Evolutionary conservation across 2,113 vertebrate genomes (phyloP).

Genomic region (Ranitomeya imitator): DNA sequence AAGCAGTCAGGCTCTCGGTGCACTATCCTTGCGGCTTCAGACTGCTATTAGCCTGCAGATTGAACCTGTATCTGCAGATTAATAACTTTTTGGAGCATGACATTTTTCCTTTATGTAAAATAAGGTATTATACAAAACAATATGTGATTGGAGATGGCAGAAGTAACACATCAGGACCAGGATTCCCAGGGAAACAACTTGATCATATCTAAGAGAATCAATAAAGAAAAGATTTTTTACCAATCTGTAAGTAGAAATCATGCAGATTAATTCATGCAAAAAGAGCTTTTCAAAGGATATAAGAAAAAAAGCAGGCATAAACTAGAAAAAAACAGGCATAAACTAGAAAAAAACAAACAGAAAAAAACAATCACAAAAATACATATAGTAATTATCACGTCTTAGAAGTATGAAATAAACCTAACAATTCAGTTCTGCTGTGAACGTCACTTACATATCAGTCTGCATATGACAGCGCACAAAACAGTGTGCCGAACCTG

Average conservation of each 20-base stretch:
- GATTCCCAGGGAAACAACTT: neutral
- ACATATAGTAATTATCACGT: neutral
- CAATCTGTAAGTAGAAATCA: neutral
- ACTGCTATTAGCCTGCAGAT: too few species aligned
- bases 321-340: too few species aligned
- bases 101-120: neutral
- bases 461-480: neutral
- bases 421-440: neutral
- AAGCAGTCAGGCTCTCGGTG: too few species aligned
- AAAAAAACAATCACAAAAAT: too few species aligned
- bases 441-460: conserved; percentile 9
- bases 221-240: neutral
- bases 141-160: neutral
- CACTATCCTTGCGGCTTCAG: too few species aligned
- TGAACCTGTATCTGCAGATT: too few species aligned
- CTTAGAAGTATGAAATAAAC: neutral
- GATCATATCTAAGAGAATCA: neutral
- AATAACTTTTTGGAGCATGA: too few species aligned
- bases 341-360: too few species aligned
- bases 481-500: conserved; percentile 40
- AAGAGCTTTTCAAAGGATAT: neutral
- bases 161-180: neutral
- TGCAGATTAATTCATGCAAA: neutral
- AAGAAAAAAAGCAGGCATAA: too few species aligned
- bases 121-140: neutral